Evolutionary conservation across 92 coral and sea anemone species (phyloP), one percentile per base, ranked within the genome.

Genomic region (Phenganax subtilis): DNA sequence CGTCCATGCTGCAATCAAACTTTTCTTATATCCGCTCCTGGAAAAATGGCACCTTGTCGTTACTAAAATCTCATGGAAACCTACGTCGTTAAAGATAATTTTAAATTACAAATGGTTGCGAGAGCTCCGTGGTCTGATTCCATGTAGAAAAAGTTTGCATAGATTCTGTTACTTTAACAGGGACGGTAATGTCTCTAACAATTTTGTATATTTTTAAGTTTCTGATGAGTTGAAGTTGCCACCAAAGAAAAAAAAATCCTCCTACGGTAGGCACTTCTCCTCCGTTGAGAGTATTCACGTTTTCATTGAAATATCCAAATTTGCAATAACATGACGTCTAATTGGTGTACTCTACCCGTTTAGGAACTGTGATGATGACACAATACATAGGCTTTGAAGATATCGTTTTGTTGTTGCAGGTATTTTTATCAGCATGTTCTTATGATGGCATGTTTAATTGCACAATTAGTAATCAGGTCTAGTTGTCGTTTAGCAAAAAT

Each of bases 281-380:
- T 7, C 17, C 31, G 75, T 57, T 17, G 14, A 65, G 20, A 17
- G 16, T 7, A 12, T 67, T 25, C 0, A 11, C 2, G 62, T 65
- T 20, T 12, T 12, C 0, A 3, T 58, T 47, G 20, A 11, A 54
- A 57, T 53, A n/a, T 28, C 79, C 55, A 52, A 37, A 20, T 20
- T 20, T 20, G 25, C 25, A 20, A 20, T 20, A 20, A 20, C 25
- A 37, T 55, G 11, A 0, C 14, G 60, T 55, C 12, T 25, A 66
- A 58, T 14, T 12, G 47, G 55, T 31, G 7, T 14, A 51, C 55
- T 52, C 72, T 56, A 57, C 55, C 2, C 47, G 5, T 37, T 3
- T 27, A 91, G 97, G 90, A 72, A 78, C 85, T 47, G 93, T 91
- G 16, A 58, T 72, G 80, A 81, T 91, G 71, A 63, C 74, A 5